Base-by-base conservation (phyloP, 2,113 vertebrate genomes). In the Tachuris rubrigastra region DNA sequence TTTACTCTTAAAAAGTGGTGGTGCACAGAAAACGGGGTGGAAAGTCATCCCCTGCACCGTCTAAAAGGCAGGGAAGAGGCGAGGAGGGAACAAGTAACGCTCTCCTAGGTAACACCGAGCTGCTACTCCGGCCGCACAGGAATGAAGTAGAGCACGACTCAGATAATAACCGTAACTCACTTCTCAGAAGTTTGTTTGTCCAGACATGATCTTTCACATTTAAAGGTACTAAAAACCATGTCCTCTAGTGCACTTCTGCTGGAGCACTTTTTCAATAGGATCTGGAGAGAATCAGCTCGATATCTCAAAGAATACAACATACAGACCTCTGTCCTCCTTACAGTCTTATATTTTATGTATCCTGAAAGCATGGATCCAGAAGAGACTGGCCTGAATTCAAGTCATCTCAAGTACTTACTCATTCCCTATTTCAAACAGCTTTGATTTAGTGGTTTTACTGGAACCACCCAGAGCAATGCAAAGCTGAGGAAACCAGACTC, bases 371-470 rank as follows among this genome's bases (percentile, higher is more conserved):
- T 3, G 8, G 65, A 67, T 83, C 60, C 86, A 89, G 84, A 87
- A 74, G 12, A 87, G 44, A 84, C 76, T 89, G 95, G 76, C 53
- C 82, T 62, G 30, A 73, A 87, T 75, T 95, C 76, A 95, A 94
- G 49, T n/a, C 4, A 66, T 86, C 88, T 94, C 52, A 87, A 95
- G 91, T 91, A 87, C 94, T 84, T 89, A 92, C 39, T 95, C 73
- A 81, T 67, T 93, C 47, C 19, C 24, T 52, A 17, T 89, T 95
- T 89, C 96, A 96, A 92, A 92, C 65, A 75, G 65, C 60, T 91
- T 89, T 92, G 86, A 95, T 92, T 92, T 85, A 95, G 69, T 77
- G 56, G 72, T 90, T 92, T 93, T 47, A 89, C 35, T 93, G 71
- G 86, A 86, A 84, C 68, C 14, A 95, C 72, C 42, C 67, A 93